Conservation (phyloP, 1,140 invertebrate genomes). For the Rhizoglyphus robini region DNA sequence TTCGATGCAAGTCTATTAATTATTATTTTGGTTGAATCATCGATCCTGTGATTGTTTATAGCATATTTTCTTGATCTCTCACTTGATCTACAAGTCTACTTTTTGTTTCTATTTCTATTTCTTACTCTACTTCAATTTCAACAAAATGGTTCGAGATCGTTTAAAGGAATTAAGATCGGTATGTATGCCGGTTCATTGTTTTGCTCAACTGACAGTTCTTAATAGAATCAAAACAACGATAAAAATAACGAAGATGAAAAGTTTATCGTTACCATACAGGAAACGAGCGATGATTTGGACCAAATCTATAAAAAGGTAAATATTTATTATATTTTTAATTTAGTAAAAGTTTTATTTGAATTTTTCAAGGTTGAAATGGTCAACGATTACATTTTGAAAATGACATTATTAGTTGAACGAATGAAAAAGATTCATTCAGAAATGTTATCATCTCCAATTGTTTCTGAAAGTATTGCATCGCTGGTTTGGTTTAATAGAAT, state of each 20-base stretch:
- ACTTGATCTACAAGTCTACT: background rate
- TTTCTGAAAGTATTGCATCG: constrained; percentile 45
- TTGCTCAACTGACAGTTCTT: background rate
- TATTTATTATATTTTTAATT: background rate
- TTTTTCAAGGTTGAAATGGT: constrained; percentile 45
- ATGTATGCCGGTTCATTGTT: background rate
- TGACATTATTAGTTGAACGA: constrained; percentile 46
- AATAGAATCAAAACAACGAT: constrained; percentile 22
- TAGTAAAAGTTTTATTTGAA: constrained; percentile 16
- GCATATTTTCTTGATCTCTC: no score
- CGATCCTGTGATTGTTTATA: background rate
- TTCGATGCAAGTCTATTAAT: background rate
- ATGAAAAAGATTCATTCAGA: constrained; percentile 50
- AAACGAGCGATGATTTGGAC: constrained; percentile 35
- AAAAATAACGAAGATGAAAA: constrained; percentile 33
- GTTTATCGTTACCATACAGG: constrained; percentile 31
- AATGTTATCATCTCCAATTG: constrained; percentile 47
- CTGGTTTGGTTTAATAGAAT: no score
- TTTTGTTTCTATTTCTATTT: background rate
- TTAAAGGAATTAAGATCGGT: background rate
- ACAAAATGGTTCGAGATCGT: constrained; percentile 15
- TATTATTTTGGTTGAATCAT: background rate
- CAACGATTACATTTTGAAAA: constrained; percentile 46
- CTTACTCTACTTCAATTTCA: background rate
- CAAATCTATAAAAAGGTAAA: constrained; percentile 39